Evolutionary conservation across 1,140 invertebrate genomes (phyloP).

Genomic region (Drosophila virilis): DNA sequence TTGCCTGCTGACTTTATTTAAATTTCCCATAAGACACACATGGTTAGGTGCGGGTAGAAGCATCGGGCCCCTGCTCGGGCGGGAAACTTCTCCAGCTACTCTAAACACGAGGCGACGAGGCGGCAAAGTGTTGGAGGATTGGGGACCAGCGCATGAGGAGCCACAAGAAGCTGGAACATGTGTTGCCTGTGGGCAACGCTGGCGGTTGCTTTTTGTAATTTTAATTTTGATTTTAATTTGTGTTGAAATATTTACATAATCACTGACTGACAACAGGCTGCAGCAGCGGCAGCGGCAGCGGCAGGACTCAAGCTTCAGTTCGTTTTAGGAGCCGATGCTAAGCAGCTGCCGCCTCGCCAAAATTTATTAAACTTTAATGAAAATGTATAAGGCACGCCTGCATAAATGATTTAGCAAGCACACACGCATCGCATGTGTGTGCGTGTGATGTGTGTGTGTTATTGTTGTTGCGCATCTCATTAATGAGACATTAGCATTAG

Average conservation of each 20-base stretch:
- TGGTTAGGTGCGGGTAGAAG: constrained; percentile 8
- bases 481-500: constrained; percentile 50
- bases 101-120: constrained; percentile 49
- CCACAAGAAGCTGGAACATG: constrained; percentile 57
- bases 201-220: constrained; percentile 77
- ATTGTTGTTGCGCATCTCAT: constrained; percentile 33
- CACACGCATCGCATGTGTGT: constrained; percentile 21
- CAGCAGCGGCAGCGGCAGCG: background rate
- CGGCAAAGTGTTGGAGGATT: constrained; percentile 59
- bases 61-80: constrained; percentile 7
- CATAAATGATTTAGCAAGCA: constrained; percentile 80
- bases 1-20: constrained; percentile 83
- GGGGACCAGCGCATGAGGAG: constrained; percentile 11
- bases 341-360: constrained; percentile 60
- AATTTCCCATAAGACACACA: constrained; percentile 82
- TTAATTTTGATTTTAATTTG: constrained; percentile 83
- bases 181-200: constrained; percentile 64
- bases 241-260: constrained; percentile 83
- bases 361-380: constrained; percentile 81
- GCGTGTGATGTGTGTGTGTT: constrained; percentile 14
- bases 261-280: constrained; percentile 77
- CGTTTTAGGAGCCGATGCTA: constrained; percentile 22
- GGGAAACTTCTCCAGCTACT: constrained; percentile 30
- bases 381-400: constrained; percentile 79
- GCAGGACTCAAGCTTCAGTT: constrained; percentile 32